A percentile compares a stretch with the other conserved stretches of the same genome.
These are phyloP conservation scores for Avahi laniger DNA, from an alignment of 2,797 vertebrate species.

Conservation along the genomic window DNA sequence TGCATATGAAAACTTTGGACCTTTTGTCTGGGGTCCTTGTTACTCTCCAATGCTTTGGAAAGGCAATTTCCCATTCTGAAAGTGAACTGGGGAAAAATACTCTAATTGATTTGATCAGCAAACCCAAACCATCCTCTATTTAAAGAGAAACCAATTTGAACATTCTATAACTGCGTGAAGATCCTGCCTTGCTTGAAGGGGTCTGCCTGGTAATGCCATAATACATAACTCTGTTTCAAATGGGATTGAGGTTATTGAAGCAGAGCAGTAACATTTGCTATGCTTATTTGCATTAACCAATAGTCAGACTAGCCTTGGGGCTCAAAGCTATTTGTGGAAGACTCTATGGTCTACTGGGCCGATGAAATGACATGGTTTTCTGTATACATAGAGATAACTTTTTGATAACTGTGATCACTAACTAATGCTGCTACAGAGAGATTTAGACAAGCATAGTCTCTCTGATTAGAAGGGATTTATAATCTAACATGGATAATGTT, in stretches of 20 bases:
- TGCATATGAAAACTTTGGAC: background rate
- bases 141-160: conserved; percentile 64
- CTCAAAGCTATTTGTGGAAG: conserved; percentile 64
- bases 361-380: conserved; percentile 55
- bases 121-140: conserved; percentile 38
- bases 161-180: conserved; percentile 26
- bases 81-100: conserved; percentile 19
- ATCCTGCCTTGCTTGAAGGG: conserved; percentile 54
- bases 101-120: conserved; percentile 67
- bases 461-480: conserved; percentile 49
- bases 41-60: conserved; percentile 13
- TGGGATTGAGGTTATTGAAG: conserved; percentile 57
- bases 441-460: conserved; percentile 39
- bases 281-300: conserved; percentile 75
- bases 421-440: conserved; percentile 55
- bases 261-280: conserved; percentile 67
- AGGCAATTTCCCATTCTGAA: conserved; percentile 32
- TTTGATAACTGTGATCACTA: conserved; percentile 55
- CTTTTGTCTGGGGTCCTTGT: background rate
- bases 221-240: conserved; percentile 64
- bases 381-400: conserved; percentile 45
- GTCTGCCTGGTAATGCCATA: conserved; percentile 48
- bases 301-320: conserved; percentile 64
- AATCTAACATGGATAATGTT: background rate
- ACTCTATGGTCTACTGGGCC: conserved; percentile 52